Percentiles rank a stretch among this genome's conserved stretches.
Evolutionary conservation across 23 tunicate species (phyloP).

Genomic region (Trididemnum clinides): DNA sequence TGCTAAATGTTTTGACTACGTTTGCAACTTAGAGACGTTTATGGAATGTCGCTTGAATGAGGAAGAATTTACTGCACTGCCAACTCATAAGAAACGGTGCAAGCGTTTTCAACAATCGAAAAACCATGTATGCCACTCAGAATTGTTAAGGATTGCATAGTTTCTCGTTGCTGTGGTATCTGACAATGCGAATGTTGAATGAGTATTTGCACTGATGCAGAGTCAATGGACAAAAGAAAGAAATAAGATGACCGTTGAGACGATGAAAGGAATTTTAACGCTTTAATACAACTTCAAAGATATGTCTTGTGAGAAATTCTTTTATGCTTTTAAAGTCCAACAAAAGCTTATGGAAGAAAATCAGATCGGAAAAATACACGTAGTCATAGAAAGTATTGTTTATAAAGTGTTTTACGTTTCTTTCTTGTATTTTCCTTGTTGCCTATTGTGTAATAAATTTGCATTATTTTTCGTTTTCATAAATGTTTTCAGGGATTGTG

Average conservation of each 20-base stretch:
- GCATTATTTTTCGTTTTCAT: too few species aligned
- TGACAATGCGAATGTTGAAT: conserved; percentile 14
- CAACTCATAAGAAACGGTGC: conserved; percentile 29
- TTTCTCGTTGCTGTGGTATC: conserved; percentile 15
- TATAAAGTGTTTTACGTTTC: too few species aligned
- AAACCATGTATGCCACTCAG: not conserved
- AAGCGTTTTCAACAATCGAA: not conserved
- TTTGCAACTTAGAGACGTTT: conserved; percentile 3
- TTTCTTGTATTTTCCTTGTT: too few species aligned
- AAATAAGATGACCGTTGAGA: conserved; percentile 7
- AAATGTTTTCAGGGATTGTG: too few species aligned
- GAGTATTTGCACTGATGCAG: conserved; percentile 14
- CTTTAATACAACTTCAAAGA: too few species aligned
- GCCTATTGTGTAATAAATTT: too few species aligned
- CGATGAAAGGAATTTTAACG: not conserved
- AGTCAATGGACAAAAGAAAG: conserved; percentile 4
- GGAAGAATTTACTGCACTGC: not conserved
- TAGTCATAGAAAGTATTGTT: too few species aligned
- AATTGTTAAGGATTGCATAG: conserved; percentile 5
- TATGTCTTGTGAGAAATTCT: too few species aligned
- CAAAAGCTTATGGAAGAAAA: too few species aligned
- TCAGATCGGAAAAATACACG: too few species aligned
- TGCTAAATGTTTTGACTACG: conserved; percentile 12
- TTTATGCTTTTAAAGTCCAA: too few species aligned
- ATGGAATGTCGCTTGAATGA: not conserved